Conservation (phyloP, 2,113 vertebrate genomes). For the Natator depressus region DNA sequence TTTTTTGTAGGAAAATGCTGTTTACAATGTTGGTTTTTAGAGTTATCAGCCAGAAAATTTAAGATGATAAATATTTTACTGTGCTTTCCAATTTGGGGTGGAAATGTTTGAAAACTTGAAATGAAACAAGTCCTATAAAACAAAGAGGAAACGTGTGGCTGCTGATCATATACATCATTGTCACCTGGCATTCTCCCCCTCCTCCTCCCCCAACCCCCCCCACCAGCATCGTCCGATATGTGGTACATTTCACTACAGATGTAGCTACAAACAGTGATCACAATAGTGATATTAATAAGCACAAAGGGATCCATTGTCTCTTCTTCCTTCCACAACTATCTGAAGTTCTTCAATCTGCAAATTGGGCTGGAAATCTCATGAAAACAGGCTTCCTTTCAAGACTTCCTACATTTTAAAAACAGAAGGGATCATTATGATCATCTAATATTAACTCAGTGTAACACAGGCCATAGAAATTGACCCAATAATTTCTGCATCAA, state of each 20-base stretch:
- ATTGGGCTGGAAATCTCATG: not conserved
- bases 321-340: not conserved
- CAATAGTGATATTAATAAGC: not conserved
- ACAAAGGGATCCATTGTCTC: not conserved
- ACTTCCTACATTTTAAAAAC: not conserved
- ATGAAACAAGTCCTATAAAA: not conserved
- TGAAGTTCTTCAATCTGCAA: not conserved
- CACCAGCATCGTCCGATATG: not conserved
- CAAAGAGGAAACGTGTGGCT: not conserved
- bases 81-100: not conserved
- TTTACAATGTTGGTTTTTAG: not conserved
- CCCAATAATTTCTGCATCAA: not conserved
- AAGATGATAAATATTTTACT: not conserved
- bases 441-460: not conserved
- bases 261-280: not conserved
- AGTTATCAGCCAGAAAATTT: not conserved
- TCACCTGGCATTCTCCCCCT: not conserved
- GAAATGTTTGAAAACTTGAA: not conserved
- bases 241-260: not conserved
- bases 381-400: not conserved
- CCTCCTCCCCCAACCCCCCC: not conserved
- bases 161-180: not conserved
- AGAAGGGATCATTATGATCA: not conserved
- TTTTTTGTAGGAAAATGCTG: not conserved
- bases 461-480: not conserved